Evolutionary conservation across 2,888 invertebrate species (phyloP), one percentile per base, ranked within the genome.

Genomic region (Sipha maydis): DNA sequence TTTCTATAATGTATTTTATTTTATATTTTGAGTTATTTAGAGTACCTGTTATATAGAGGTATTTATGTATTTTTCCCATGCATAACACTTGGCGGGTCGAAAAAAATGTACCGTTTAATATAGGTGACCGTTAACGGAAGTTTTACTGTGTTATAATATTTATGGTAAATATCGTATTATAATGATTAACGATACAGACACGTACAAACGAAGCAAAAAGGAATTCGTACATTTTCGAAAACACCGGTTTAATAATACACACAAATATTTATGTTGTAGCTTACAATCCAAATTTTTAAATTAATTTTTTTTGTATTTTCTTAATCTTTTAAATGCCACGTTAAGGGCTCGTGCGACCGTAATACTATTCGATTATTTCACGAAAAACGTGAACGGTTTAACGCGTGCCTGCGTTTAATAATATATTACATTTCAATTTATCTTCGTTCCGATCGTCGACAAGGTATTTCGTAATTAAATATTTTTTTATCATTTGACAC

Each of bases 341-440:
- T 56, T 21, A 56, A 56, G 11, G 61, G 25, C n/a, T 31, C 28
- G 71, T 31, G 17, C 71, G 69, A 11, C 71, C 71, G 28, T 31
- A 71, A 17, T 5, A 67, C 28, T 17, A 28, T 71, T 71, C 14
- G 71, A 71, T 71, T 28, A 28, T 28, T 25, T 25, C 25, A 28
- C 11, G 14, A 17, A 31, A 4, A 71, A 71, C 71, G 71, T 31
- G 28, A 71, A 28, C 25, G 25, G 5, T 61, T 61, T 28, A 17
- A 71, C 71, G 71, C n/a, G 67, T 9, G n/a, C 28, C 4, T 8
- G 19, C 19, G 17, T 25, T 31, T 78, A 56, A 31, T 56, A 34
- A 17, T 17, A 79, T 56, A 34, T 67, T 80, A 38, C 67, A 67
- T 80, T 80, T 80, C 80, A 67, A 80, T 80, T 80, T 67, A 80